phyloP scores from a whole-genome alignment of 2,888 invertebrate species.

The Protonemura montana region DNA sequence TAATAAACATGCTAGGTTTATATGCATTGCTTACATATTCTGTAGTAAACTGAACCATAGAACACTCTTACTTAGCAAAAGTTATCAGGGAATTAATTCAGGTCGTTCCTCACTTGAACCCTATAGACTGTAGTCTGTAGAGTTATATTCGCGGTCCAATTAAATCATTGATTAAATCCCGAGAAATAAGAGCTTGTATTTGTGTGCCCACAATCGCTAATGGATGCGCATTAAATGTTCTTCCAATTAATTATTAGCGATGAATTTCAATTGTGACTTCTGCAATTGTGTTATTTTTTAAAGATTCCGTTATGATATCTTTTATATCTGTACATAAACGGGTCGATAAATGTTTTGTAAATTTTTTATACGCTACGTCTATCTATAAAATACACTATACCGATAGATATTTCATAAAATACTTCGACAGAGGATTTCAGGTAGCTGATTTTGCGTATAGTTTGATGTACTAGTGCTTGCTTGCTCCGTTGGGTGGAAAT shows the following conservation, averaged over 20 bases:
- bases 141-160: background rate
- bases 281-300: no score
- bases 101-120: background rate
- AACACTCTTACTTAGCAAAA: background rate
- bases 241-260: background rate
- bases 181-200: background rate
- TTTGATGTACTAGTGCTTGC: background rate
- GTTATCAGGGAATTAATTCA: background rate
- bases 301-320: no score
- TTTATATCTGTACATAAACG: no score
- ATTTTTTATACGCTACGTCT: no score
- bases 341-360: no score
- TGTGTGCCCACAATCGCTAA: background rate
- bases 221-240: background rate
- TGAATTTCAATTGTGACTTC: no score
- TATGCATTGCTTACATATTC: background rate
- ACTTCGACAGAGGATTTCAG: no score
- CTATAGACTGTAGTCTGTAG: background rate
- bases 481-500: background rate
- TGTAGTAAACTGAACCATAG: background rate
- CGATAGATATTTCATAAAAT: no score
- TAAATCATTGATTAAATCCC: background rate
- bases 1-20: conserved; percentile 3
- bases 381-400: no score
- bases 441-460: background rate